Conservation (phyloP, 1,140 invertebrate species). For the Drosophila micromelanica region DNA sequence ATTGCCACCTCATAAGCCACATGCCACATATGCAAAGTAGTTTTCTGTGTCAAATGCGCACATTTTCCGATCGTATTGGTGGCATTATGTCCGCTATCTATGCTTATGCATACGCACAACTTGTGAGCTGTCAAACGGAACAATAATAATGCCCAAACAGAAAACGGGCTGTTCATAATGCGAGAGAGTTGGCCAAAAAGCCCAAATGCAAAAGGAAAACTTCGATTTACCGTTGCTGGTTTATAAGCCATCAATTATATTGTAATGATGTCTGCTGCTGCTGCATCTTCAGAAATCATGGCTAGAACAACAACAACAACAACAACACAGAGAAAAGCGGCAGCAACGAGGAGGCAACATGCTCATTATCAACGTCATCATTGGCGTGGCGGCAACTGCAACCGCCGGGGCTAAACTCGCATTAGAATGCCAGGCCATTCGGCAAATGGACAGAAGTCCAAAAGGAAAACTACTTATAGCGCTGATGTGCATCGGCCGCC, state of each 20-base stretch:
- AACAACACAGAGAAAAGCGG: slow-evolving; percentile 42
- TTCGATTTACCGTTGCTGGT: slow-evolving; percentile 70
- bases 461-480: slow-evolving; percentile 71
- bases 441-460: slow-evolving; percentile 56
- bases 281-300: slow-evolving; percentile 75
- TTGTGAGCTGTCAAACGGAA: slow-evolving; percentile 64
- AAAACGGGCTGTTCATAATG: slow-evolving; percentile 37
- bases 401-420: slow-evolving; percentile 27
- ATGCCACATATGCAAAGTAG: slow-evolving; percentile 48
- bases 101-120: slow-evolving; percentile 68
- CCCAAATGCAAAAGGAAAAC: slow-evolving; percentile 54
- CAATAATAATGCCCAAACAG: slow-evolving; percentile 72
- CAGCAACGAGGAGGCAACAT: slow-evolving; percentile 66
- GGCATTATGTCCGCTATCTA: slow-evolving; percentile 59
- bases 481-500: slow-evolving; percentile 67
- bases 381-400: slow-evolving; percentile 35
- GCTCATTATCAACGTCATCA: slow-evolving; percentile 80
- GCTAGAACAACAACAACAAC: slow-evolving; percentile 34
- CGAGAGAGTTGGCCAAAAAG: slow-evolving; percentile 35
- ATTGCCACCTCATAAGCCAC: slow-evolving; percentile 2
- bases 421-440: slow-evolving; percentile 71
- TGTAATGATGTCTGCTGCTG: slow-evolving; percentile 73
- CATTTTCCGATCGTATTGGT: slow-evolving; percentile 57
- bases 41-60: slow-evolving; percentile 65
- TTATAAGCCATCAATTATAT: slow-evolving; percentile 82